Evolutionary conservation across 2,113 vertebrate species (phyloP), one percentile per base, ranked within the genome.

Genomic region (Lucifuga dentata): DNA sequence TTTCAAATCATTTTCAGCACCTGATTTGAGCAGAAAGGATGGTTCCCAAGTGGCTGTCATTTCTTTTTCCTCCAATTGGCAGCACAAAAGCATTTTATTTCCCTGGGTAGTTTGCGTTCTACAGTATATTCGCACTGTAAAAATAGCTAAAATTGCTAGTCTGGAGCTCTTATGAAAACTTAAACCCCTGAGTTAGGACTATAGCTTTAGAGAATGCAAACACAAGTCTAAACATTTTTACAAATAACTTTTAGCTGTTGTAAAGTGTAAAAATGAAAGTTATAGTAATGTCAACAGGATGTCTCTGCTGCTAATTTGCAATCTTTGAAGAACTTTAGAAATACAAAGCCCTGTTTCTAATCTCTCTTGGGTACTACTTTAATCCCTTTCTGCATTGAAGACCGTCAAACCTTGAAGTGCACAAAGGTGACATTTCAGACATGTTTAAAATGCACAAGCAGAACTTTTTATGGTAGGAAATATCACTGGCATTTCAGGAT

Each of bases 1-100:
- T 26, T 71, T 62, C 2, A 63, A 35, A 59, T 39, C 1, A 69
- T 59, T 48, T 57, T 64, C 36, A 67, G 45, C 36, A 59, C 45
- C 33, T 26, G 13, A 21, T 11, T 12, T 19, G 38, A 33, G 21
- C n/a, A 51, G 7, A 32, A 23, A 35, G 49, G 35, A 11, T 16
- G n/a, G 15, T 44, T 78, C 45, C 45, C 19, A 26, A 60, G 12
- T 13, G 29, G 32, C 5, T 66, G 58, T 2, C 3, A 17, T 59
- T 67, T 63, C 16, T 13, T 20, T 69, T 72, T 40, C 19, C 24
- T 12, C 43, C 29, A 16, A 15, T 44, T 32, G 43, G 32, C 40
- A 60, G 24, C 16, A 20, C 11, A 17, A 32, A 16, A n/a, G 15
- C 5, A 7, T 17, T 17, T 17, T 43, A 7, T 5, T 17, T 16